Base-by-base conservation (phyloP, 2,888 invertebrate species). In the Globia sparganii region DNA sequence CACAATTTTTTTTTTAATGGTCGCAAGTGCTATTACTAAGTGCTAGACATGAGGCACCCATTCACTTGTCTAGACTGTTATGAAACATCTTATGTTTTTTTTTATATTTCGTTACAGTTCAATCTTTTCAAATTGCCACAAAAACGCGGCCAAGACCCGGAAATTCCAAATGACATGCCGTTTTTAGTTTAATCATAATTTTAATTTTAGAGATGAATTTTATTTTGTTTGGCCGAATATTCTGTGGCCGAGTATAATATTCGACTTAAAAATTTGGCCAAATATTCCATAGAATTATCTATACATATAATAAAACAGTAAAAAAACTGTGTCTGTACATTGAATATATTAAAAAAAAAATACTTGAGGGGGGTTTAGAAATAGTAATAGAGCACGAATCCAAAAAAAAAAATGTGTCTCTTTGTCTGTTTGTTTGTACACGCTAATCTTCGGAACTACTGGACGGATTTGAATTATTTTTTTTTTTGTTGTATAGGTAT, bases 81-180 rank as follows among this genome's bases (percentile, higher is more conserved):
- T 8, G 5, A 43, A 53, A 56, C 34, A 11, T 31, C 21, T 15
- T 43, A n/a, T 9, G 31, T 53, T 77, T n/a, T 59, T 43, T 49
- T 11, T 34, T 28, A n/a, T 25, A 34, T 37, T 56, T 43, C 25
- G 2, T n/a, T 53, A 59, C 49, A 65, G 53, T 37, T n/a, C 3
- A 31, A 69, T 59, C 53, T 37, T 49, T 58, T 69, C n/a, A 69
- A 80, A 80, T 80, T 79, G 2, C 58, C 53, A 46, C 37, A 80
- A 80, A 80, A 80, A 80, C 64, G n/a, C 58, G 18, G 2, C 2
- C 67, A 62, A 56, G 18, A 56, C n/a, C 11, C 8, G 74, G 73
- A 31, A 69, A 53, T 79, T 43, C 79, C 80, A 53, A 80, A 80
- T 69, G 59, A 21, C 64, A 65, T 61, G 9, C 43, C 43, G 8